Base-by-base conservation (phyloP, 2,113 vertebrate genomes). In the Panthera leo region DNA sequence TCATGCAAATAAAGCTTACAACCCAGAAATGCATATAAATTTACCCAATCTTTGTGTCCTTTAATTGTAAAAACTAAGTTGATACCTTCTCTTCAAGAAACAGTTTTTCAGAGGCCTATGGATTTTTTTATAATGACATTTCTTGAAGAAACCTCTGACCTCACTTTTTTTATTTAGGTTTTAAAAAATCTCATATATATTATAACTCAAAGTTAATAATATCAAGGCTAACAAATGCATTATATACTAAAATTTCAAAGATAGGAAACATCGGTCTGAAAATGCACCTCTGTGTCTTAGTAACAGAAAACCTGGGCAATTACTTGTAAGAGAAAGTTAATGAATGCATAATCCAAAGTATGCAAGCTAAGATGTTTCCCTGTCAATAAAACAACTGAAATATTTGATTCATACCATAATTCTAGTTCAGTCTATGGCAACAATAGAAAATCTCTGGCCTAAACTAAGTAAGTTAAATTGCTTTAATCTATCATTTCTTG, bases 401-500 rank as follows among this genome's bases (percentile, higher is more conserved):
- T 91, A 39, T 80, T 92, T 95, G 31, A 75, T 70, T 89, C 93
- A 25, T 16, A 42, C 4, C n/a, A 14, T 34, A 84, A 90, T 29
- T 79, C 8, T 75, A 58, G 3, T 19, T 98, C 76, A 92, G 87
- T 96, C 98, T 98, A 98, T 92, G 83, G 53, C 78, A 97, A 97
- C 97, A 42, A 71, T 70, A 97, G 84, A 92, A 98, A 97, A 98
- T 23, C 85, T 21, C 63, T 98, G 94, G 97, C 97, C 96, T 97
- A 98, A 95, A 96, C 94, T 97, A 97, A 98, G 93, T 96, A 98
- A 97, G 94, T 98, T 98, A 98, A 76, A 98, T 98, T 98, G 63
- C 95, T 98, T 98, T 98, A 98, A 97, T 97, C 91, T 96, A 98
- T 89, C 93, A 95, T 97, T 98, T 98, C 93, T 82, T 94, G 48